Percentiles rank a stretch among this genome's conserved stretches.
These are phyloP conservation scores for Crocidura indochinensis DNA, from an alignment of 2,797 vertebrate species.

Conservation along the genomic window DNA sequence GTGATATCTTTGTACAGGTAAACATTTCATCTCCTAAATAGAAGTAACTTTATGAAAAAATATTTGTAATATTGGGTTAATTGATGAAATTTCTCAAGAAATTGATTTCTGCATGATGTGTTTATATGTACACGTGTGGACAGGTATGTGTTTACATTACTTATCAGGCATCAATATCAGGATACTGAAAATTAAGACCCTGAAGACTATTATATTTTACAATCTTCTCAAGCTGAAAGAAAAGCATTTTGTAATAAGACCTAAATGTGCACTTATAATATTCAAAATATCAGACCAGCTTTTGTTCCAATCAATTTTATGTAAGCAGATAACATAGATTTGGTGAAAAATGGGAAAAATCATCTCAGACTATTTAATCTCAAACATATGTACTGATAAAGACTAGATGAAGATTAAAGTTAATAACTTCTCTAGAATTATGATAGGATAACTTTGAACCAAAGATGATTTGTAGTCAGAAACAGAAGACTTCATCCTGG, in stretches of 20 bases:
- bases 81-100: neutral
- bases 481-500: neutral
- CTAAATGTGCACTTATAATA: neutral
- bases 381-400: neutral
- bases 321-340: neutral
- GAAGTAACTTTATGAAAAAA: slow-evolving; percentile 17
- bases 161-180: neutral
- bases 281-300: slow-evolving; percentile 7
- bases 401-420: neutral
- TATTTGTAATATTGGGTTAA: neutral
- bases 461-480: neutral
- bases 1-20: neutral
- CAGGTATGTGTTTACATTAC: neutral
- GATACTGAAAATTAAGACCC: neutral
- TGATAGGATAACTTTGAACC: slow-evolving; percentile 5
- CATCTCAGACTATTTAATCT: neutral
- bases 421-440: neutral
- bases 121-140: neutral
- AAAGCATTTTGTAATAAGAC: neutral
- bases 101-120: neutral
- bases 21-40: neutral
- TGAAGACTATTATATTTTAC: neutral
- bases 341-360: slow-evolving; percentile 29
- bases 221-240: neutral
- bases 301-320: neutral